A percentile compares a stretch with the other conserved stretches of the same genome.
Evolutionary conservation across 2,797 vertebrate species (phyloP).

Genomic region (Glossophaga mutica): DNA sequence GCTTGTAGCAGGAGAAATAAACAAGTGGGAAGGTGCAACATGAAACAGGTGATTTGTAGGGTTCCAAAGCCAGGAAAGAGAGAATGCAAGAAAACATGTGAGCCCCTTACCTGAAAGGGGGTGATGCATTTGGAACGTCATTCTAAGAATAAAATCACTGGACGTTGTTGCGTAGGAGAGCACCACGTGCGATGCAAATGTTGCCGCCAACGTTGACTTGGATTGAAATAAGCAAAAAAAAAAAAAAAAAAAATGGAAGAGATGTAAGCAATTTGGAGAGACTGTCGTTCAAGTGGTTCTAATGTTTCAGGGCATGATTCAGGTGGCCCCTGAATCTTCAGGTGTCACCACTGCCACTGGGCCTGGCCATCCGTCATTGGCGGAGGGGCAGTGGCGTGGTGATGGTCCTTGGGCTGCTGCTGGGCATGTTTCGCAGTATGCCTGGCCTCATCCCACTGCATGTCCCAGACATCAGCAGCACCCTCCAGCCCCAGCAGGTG

Average conservation of each 20-base stretch:
- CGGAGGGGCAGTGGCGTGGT: neutral
- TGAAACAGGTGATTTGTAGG: neutral
- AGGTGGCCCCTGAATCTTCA: neutral
- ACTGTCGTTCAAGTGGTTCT: neutral
- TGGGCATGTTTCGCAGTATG: neutral
- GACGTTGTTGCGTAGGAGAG: neutral
- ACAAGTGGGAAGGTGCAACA: neutral
- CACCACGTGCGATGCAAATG: neutral
- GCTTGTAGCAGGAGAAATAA: neutral
- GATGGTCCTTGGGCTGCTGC: neutral
- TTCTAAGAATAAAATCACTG: neutral
- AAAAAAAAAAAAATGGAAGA: neutral
- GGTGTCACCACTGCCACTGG: neutral
- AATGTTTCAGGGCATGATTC: neutral
- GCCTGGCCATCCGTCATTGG: neutral
- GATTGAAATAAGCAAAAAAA: neutral
- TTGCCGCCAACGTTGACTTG: neutral
- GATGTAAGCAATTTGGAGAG: neutral
- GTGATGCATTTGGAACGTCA: neutral
- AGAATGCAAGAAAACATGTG: neutral
- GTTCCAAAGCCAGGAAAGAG: neutral
- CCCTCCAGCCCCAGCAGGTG: neutral
- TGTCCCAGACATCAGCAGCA: neutral
- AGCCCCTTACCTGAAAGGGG: neutral
- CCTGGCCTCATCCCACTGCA: neutral